Evolutionary conservation across 2,888 invertebrate genomes (phyloP).

Genomic region (Branchipolynoe longqiensis): DNA sequence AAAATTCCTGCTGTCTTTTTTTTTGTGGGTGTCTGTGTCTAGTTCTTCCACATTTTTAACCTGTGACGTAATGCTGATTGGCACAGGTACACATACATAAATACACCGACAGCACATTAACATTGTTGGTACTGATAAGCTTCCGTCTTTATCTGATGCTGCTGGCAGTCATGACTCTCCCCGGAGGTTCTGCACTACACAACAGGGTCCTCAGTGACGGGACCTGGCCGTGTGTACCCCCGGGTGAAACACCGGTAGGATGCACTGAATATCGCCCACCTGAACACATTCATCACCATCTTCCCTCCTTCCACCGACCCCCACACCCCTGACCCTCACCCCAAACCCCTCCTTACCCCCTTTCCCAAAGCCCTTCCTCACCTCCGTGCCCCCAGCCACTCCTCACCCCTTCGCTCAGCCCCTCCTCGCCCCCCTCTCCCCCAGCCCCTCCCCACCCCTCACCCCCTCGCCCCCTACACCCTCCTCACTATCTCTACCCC

Average conservation of each 20-base stretch:
- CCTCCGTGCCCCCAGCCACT: too few relatives aligned
- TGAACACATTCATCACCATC: neutral
- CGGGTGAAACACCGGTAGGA: conserved; percentile 22
- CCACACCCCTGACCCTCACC: neutral
- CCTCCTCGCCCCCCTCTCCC: too few relatives aligned
- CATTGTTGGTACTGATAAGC: neutral
- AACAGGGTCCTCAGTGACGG: conserved; percentile 7
- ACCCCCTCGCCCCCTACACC: too few relatives aligned
- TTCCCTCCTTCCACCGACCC: neutral
- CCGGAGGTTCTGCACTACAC: too few relatives aligned
- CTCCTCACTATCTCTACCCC: too few relatives aligned
- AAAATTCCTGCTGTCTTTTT: too few relatives aligned
- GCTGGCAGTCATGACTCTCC: too few relatives aligned
- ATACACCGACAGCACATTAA: neutral
- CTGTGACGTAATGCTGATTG: neutral
- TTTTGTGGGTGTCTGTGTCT: too few relatives aligned
- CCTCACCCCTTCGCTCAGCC: too few relatives aligned
- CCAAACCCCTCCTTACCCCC: neutral
- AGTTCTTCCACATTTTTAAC: too few relatives aligned
- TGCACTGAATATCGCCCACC: too few relatives aligned
- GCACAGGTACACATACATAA: neutral
- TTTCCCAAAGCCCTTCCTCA: neutral
- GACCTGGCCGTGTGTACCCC: neutral
- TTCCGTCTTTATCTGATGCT: neutral
- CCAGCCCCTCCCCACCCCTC: too few relatives aligned